phyloP scores from a whole-genome alignment of 2,888 invertebrate species.

The Ectemnius continuus region DNA sequence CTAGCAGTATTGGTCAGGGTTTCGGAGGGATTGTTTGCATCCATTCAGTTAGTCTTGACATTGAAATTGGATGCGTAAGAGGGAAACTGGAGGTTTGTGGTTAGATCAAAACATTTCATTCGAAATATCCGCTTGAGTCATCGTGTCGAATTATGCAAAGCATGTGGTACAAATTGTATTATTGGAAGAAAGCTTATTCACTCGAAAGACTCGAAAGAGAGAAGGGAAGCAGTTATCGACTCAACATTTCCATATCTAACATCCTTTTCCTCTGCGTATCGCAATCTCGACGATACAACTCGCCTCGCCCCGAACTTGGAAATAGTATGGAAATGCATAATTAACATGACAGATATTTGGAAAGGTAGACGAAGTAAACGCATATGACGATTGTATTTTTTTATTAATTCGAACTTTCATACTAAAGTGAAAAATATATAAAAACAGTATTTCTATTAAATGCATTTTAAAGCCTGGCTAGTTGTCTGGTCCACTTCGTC shows the following conservation, averaged over 20 bases:
- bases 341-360: neutral
- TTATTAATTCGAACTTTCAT: slow-evolving; percentile 36
- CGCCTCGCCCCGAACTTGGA: neutral
- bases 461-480: slow-evolving; percentile 38
- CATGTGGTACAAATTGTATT: no score
- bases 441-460: slow-evolving; percentile 45
- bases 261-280: slow-evolving; percentile 67
- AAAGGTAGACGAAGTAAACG: no score
- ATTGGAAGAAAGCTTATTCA: no score
- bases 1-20: no score
- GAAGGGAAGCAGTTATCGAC: neutral
- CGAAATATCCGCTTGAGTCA: no score
- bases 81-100: no score
- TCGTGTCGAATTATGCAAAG: no score
- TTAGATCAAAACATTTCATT: no score
- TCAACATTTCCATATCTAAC: slow-evolving; percentile 54
- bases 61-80: no score
- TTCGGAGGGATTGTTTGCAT: no score
- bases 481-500: slow-evolving; percentile 63
- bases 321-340: neutral
- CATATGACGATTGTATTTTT: slow-evolving; percentile 15
- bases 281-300: slow-evolving; percentile 16
- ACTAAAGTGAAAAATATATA: slow-evolving; percentile 36
- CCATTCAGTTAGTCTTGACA: no score
- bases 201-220: neutral